Percentiles rank a stretch among this genome's conserved stretches.
Evolutionary conservation across 2,888 invertebrate species (phyloP).

Genomic region (Neelides folsomi): DNA sequence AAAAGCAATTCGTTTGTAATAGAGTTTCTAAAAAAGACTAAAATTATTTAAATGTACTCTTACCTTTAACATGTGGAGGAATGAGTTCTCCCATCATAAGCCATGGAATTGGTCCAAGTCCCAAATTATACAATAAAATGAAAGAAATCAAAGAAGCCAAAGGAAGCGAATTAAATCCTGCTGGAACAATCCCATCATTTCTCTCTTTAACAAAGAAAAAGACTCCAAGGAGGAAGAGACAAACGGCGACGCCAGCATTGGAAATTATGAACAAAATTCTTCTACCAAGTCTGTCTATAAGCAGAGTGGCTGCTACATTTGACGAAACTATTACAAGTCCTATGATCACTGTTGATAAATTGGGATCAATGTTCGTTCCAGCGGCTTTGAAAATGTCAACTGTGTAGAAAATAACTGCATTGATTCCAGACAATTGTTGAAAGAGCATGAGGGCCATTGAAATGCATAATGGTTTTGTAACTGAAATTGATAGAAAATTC

Average conservation of each 20-base stretch:
- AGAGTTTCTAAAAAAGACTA: too few species aligned
- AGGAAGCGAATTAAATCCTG: constrained; percentile 53
- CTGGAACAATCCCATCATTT: constrained; percentile 31
- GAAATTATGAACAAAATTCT: constrained; percentile 64
- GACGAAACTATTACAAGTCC: constrained; percentile 45
- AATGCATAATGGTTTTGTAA: constrained; percentile 58
- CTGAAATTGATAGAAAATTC: constrained; percentile 10
- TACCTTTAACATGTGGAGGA: constrained; percentile 10
- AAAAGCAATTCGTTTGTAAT: too few species aligned
- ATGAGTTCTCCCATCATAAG: constrained; percentile 15
- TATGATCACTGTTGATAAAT: constrained; percentile 45
- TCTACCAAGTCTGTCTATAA: constrained; percentile 69
- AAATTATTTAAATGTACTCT: too few species aligned
- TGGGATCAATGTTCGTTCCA: constrained; percentile 44
- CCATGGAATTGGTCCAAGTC: constrained; percentile 14
- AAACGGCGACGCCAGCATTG: constrained; percentile 55
- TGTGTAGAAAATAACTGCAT: constrained; percentile 68
- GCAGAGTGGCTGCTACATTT: constrained; percentile 45
- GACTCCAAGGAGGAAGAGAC: constrained; percentile 54
- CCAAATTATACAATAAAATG: constrained; percentile 9
- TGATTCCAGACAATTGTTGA: constrained; percentile 71
- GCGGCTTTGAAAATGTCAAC: constrained; percentile 60
- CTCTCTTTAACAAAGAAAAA: constrained; percentile 52
- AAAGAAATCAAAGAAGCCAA: constrained; percentile 42
- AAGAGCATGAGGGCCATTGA: constrained; percentile 68